Conservation (phyloP, 2,888 invertebrate genomes). For the Cetonia aurata region DNA sequence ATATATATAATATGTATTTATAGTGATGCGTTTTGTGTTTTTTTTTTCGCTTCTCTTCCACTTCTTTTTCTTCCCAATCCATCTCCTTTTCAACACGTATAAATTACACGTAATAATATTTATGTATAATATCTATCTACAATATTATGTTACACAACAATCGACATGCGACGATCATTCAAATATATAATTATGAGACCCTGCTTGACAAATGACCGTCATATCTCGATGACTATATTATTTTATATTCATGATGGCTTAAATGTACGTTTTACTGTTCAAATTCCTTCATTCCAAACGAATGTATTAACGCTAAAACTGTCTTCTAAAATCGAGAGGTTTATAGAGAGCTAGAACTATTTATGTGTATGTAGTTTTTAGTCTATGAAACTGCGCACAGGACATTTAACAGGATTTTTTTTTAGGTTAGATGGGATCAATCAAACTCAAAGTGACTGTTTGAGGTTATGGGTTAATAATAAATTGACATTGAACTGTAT, state of each 20-base stretch:
- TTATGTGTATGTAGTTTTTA: no score
- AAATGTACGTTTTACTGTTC: constrained; percentile 26
- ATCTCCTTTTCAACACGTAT: constrained; percentile 29
- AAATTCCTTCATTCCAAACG: constrained; percentile 23
- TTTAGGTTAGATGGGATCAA: no score
- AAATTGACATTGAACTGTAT: no score
- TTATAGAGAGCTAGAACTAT: no score
- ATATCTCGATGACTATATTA: constrained; percentile 57
- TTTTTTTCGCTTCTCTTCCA: constrained; percentile 6
- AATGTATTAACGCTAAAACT: no score
- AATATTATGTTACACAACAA: constrained; percentile 50
- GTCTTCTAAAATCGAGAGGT: no score
- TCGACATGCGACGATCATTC: constrained; percentile 63
- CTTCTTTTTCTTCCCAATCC: constrained; percentile 20
- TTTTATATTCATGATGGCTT: constrained; percentile 35
- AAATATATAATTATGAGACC: constrained; percentile 67
- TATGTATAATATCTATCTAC: constrained; percentile 58
- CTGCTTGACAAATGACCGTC: constrained; percentile 66
- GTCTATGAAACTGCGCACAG: no score
- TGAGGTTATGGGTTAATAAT: no score
- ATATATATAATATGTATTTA: constrained; percentile 4
- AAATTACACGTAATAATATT: constrained; percentile 52
- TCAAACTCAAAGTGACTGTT: no score
- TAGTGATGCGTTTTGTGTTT: constrained; percentile 31
- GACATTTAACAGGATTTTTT: no score